These are phyloP conservation scores for Lepilemur ruficaudatus DNA, from an alignment of 2,797 vertebrate genomes.

Conservation along the genomic window DNA sequence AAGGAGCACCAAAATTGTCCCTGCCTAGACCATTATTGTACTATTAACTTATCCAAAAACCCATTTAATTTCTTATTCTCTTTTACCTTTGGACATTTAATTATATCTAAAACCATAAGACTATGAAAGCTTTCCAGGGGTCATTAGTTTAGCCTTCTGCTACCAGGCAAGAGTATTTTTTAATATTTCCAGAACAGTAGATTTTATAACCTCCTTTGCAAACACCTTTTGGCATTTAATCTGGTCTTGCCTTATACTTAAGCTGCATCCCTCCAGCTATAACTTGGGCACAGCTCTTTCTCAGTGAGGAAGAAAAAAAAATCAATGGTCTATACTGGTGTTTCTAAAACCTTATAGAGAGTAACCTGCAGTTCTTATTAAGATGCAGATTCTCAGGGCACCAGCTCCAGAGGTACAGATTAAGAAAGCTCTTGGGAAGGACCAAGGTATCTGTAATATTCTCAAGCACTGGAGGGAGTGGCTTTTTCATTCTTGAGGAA, in stretches of 20 bases:
- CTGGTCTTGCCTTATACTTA: slow-evolving; percentile 40
- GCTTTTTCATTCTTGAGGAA: neutral
- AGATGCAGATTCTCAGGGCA: neutral
- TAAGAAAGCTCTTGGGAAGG: neutral
- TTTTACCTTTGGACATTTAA: slow-evolving; percentile 66
- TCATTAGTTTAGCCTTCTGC: slow-evolving; percentile 48
- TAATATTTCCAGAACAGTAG: slow-evolving; percentile 55
- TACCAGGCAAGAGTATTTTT: slow-evolving; percentile 18
- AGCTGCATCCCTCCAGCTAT: slow-evolving; percentile 16
- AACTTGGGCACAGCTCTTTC: slow-evolving; percentile 21
- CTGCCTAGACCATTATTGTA: slow-evolving; percentile 33
- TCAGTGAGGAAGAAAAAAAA: slow-evolving; percentile 8
- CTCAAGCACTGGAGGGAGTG: neutral
- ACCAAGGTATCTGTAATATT: neutral
- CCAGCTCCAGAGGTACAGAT: neutral
- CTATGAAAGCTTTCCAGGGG: slow-evolving; percentile 43
- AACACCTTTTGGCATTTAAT: slow-evolving; percentile 55
- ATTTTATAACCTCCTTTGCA: slow-evolving; percentile 59
- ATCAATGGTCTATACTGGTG: neutral
- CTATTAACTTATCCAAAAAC: slow-evolving; percentile 59
- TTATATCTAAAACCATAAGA: slow-evolving; percentile 45
- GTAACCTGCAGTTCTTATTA: neutral
- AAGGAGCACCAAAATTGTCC: neutral
- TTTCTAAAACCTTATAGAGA: neutral
- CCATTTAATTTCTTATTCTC: slow-evolving; percentile 47